phyloP scores from a whole-genome alignment of 2,888 invertebrate genomes.

The Craniophora ligustri region DNA sequence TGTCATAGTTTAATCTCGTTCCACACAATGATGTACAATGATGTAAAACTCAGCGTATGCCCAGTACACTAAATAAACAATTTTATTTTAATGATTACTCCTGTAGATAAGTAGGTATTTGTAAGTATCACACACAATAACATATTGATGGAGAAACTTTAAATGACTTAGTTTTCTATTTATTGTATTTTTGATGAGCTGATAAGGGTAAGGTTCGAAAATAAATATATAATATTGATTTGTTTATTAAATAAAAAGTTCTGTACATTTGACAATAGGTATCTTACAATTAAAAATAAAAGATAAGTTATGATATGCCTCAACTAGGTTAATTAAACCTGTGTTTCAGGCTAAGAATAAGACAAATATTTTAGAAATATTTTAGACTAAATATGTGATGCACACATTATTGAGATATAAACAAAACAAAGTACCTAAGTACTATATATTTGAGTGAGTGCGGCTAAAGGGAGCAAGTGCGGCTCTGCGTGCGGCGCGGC shows the following conservation, averaged over 20 bases:
- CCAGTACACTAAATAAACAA: conserved; percentile 9
- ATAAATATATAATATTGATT: no score
- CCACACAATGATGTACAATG: conserved; percentile 11
- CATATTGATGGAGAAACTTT: conserved; percentile 44
- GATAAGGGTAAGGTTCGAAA: no score
- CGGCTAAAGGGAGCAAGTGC: conserved; percentile 58
- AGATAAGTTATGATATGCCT: no score
- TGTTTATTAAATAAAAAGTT: no score
- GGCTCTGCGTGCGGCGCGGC: conserved; percentile 65
- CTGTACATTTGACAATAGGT: no score
- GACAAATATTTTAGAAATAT: no score
- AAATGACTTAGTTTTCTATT: conserved; percentile 42
- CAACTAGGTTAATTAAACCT: no score
- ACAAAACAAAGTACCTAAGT: conserved; percentile 62
- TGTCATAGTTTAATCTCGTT: conserved; percentile 35
- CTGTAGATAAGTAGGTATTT: no score
- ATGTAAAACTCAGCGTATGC: conserved; percentile 11
- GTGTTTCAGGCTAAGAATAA: no score
- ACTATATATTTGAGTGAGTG: conserved; percentile 59
- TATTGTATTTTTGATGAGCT: no score
- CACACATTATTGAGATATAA: conserved; percentile 55
- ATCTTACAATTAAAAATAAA: no score
- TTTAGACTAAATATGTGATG: conserved; percentile 39
- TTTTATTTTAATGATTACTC: conserved; percentile 41
- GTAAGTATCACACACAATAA: conserved; percentile 39